Percentiles rank a stretch among this genome's conserved stretches.
Evolutionary conservation across 2,888 invertebrate species (phyloP).

Genomic region (Heliconius hortense): DNA sequence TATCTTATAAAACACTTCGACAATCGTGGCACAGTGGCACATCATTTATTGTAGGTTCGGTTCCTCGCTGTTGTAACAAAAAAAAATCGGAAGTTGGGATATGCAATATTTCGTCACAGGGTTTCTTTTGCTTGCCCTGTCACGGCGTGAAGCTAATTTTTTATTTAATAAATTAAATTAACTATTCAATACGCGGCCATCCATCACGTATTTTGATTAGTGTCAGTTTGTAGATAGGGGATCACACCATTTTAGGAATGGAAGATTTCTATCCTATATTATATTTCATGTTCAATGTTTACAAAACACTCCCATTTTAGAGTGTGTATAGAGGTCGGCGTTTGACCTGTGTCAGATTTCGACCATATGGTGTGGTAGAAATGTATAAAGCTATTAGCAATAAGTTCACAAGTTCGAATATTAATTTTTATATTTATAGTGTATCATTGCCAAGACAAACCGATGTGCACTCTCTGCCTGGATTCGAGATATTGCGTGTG

Average conservation of each 20-base stretch:
- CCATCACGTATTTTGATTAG: conserved; percentile 31
- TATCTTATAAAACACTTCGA: too few relatives aligned
- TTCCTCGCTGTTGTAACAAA: too few relatives aligned
- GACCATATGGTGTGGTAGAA: conserved; percentile 7
- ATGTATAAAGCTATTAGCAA: neutral
- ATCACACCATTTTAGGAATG: conserved; percentile 30
- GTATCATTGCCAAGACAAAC: neutral
- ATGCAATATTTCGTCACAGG: too few relatives aligned
- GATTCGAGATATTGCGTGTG: too few relatives aligned
- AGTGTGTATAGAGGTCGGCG: neutral
- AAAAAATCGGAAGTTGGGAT: too few relatives aligned
- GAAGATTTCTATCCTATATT: conserved; percentile 26
- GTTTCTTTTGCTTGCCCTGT: neutral
- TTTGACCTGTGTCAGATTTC: neutral
- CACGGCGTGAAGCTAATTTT: neutral
- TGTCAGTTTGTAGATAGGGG: conserved; percentile 22
- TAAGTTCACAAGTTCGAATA: neutral
- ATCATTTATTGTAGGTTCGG: too few relatives aligned
- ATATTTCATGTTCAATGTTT: conserved; percentile 19
- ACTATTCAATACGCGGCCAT: neutral
- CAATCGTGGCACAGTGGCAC: too few relatives aligned
- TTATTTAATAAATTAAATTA: neutral
- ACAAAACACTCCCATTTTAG: conserved; percentile 11
- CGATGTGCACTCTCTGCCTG: too few relatives aligned
- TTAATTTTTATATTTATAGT: neutral